Conservation (phyloP, 2,888 invertebrate genomes). For the Drosophila subsilvestris region DNA sequence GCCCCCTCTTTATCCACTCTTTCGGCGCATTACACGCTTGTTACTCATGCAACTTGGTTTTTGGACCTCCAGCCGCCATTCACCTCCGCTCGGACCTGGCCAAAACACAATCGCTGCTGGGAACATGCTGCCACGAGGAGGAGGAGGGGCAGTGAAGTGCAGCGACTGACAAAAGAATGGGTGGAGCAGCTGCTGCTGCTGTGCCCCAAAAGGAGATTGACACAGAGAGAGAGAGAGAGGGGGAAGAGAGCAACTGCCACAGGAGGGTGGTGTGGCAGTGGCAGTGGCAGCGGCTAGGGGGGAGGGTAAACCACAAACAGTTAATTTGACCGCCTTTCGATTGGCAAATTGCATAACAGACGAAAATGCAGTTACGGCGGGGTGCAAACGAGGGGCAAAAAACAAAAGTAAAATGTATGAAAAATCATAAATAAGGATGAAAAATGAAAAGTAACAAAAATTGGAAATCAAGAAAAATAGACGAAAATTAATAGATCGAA, state of each 20-base stretch:
- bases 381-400: neutral
- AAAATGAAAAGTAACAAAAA: neutral
- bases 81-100: conserved; percentile 24
- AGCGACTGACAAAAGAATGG: conserved; percentile 30
- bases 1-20: neutral
- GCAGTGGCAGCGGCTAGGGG: neutral
- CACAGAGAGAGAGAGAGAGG: neutral
- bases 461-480: no score
- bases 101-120: conserved; percentile 1
- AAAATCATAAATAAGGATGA: neutral
- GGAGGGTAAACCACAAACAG: conserved; percentile 26
- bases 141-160: neutral
- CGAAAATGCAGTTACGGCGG: conserved; percentile 1
- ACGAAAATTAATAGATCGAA: no score
- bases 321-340: conserved; percentile 56
- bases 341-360: conserved; percentile 70
- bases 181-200: conserved; percentile 24
- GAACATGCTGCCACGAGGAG: neutral
- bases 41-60: conserved; percentile 69
- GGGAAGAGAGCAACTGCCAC: no score
- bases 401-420: neutral
- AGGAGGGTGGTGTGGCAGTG: neutral
- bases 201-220: conserved; percentile 11
- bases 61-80: conserved; percentile 38
- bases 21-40: conserved; percentile 66